Evolutionary conservation across 2,888 invertebrate species (phyloP), one percentile per base, ranked within the genome.

Genomic region (Plusia festucae): DNA sequence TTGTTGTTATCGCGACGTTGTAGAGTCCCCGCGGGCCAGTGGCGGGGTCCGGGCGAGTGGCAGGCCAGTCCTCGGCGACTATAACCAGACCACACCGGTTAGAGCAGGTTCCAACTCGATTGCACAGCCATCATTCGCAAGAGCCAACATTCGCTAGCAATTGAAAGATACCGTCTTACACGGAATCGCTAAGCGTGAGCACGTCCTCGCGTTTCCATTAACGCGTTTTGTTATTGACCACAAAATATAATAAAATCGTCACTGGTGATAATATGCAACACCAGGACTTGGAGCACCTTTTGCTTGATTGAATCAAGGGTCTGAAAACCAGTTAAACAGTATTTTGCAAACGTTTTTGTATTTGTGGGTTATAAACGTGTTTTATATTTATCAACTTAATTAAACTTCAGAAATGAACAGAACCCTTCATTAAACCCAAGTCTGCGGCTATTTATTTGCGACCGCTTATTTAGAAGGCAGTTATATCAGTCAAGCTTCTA

Each of bases 11-110:
- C 81, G 78, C 68, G 83, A 72, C 70, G 81, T 75, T 73, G 78
- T 79, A 65, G 82, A 81, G 76, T 82, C 89, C 91, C 90, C 91
- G 90, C 89, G 73, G 86, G 79, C 76, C 67, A 64, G 78, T 71
- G 83, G 89, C 90, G 89, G 90, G 89, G 88, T 84, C 90, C 90
- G 78, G 91, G 90, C 67, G 91, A 89, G 76, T 89, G 91, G 90
- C 92, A 88, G 91, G 90, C 93, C 93, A 90, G 91, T 82, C 89
- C 91, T 89, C 90, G 85, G 86, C 80, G 85, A 89, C 93, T 94
- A 93, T 83, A 92, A 93, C 86, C 87, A 92, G 88, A 93, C 82
- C 78, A 76, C 65, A 85, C 76, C 79, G 67, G 85, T 91, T 79
- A 85, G 76, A 71, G 64, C 67, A 76, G 67, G 73, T 76, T 73